Conservation (phyloP, 2,888 invertebrate species). For the Sinotaia quadrata region DNA sequence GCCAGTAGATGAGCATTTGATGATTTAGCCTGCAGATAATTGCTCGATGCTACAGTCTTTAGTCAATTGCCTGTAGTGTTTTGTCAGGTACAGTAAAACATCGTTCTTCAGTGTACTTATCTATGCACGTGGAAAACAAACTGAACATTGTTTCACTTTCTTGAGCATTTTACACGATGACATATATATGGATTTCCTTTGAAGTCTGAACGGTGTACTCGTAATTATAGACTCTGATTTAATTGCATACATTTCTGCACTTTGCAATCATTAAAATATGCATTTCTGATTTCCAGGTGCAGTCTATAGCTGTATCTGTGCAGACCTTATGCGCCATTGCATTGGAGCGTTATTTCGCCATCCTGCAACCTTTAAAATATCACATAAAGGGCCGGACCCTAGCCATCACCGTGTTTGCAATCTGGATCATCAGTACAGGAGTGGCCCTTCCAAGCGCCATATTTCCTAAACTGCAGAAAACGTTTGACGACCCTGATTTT, state of each 20-base stretch:
- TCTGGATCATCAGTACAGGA: constrained; percentile 37
- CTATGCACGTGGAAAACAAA: no score
- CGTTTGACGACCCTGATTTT: constrained; percentile 34
- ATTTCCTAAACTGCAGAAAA: constrained; percentile 28
- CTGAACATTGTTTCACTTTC: no score
- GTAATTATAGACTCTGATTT: no score
- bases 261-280: background rate
- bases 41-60: no score
- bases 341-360: constrained; percentile 44
- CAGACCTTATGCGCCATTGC: constrained; percentile 42
- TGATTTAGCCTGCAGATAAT: no score
- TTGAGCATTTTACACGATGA: no score
- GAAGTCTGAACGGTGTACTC: background rate
- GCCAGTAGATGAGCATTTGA: no score
- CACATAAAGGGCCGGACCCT: constrained; percentile 39
- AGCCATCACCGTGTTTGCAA: constrained; percentile 36
- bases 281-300: constrained; percentile 30
- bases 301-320: constrained; percentile 40
- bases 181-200: background rate
- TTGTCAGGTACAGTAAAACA: no score
- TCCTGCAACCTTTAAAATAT: constrained; percentile 39
- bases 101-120: no score
- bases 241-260: background rate
- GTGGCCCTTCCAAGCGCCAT: constrained; percentile 37
- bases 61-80: no score